Evolutionary conservation across 64 coral and sea anemone species (phyloP), one percentile per base, ranked within the genome.

Genomic region (Orbicella faveolata): DNA sequence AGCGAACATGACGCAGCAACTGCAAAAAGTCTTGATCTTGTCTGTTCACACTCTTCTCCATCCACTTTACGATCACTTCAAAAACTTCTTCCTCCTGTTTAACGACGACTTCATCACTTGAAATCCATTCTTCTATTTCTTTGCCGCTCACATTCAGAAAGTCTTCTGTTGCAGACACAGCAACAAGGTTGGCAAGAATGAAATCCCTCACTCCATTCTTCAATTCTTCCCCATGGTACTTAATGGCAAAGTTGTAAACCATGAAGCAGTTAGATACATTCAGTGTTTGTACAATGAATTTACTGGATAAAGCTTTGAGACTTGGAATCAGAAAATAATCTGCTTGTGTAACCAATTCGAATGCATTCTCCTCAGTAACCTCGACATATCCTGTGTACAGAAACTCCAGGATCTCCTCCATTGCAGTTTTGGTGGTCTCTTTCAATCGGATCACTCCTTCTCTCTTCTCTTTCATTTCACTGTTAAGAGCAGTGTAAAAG

Each of bases 241-340:
- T 59, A 2, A 12, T 16, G 15, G 55, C 55, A 59, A 59, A 59
- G 15, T 59, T 1, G 15, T 59, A 59, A 59, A 16, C 55, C 55
- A 15, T 15, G 12, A 76, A 10, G 39, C 87, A 89, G 17, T 78
- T 89, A 7, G 75, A 73, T 63, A 55, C 17, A 14, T 21, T 19
- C 1, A 89, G 8, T 59, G 76, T 89, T n/a, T 20, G 6, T 16
- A 54, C 74, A 73, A 89, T 76, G 34, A 62, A 59, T 13, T 89
- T 52, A 8, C 57, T 17, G 39, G 75, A 51, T 25, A 75, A 73
- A 9, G 75, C 74, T 78, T 89, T 79, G 1, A 89, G 75, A 10
- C 63, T 75, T 1, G 87, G 54, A 9, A 89, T 76, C 30, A 89
- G 25, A 36, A 89, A 89, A 65, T 78, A 89, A 57, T 89, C 87